phyloP scores from a whole-genome alignment of 2,797 vertebrate species.

The Siniperca obscura region DNA sequence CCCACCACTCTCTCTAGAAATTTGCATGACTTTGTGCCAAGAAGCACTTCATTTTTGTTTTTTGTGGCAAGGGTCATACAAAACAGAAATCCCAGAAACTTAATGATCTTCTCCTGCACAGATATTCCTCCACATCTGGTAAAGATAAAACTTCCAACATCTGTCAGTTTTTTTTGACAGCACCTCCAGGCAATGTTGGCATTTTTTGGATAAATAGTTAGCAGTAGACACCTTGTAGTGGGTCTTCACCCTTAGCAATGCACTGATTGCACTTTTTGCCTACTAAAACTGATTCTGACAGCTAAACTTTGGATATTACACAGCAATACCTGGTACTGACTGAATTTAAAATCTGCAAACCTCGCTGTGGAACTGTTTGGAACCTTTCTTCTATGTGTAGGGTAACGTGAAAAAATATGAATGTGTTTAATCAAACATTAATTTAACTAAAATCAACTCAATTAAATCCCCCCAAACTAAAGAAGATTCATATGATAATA shows the following conservation, averaged over 20 bases:
- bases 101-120: conserved; percentile 40
- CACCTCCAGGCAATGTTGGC: conserved; percentile 3
- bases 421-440: neutral
- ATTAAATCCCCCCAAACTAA: neutral
- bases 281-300: conserved; percentile 20
- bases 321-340: neutral
- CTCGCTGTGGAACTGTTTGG: neutral
- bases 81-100: conserved; percentile 39
- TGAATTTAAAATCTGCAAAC: neutral
- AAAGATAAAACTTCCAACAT: conserved; percentile 16
- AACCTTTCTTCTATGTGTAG: neutral
- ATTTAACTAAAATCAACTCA: neutral
- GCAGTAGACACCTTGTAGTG: conserved; percentile 3
- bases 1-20: conserved; percentile 27
- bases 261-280: neutral
- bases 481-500: neutral
- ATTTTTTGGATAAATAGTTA: conserved; percentile 14
- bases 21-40: conserved; percentile 46
- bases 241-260: neutral
- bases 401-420: neutral
- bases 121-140: conserved; percentile 30
- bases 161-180: conserved; percentile 14
- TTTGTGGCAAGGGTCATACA: conserved; percentile 30
- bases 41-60: conserved; percentile 46
- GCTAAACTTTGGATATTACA: neutral